Evolutionary conservation across 2,888 invertebrate genomes (phyloP).

Genomic region (Argynnis bischoffii): DNA sequence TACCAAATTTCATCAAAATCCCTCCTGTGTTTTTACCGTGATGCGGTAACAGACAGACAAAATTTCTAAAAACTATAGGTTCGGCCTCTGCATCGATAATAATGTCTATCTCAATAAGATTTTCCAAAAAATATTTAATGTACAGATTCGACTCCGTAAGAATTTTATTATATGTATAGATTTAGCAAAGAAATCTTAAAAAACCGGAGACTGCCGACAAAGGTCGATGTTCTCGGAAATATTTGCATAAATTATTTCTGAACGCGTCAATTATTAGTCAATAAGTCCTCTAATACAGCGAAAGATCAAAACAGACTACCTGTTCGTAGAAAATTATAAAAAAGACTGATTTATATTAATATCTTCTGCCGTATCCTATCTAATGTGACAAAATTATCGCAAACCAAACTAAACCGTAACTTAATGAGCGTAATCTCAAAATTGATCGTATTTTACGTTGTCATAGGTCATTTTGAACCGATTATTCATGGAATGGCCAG

Average conservation of each 20-base stretch:
- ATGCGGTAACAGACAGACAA: too few relatives aligned
- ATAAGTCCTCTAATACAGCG: conserved; percentile 39
- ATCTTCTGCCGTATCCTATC: conserved; percentile 32
- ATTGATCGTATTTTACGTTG: conserved; percentile 38
- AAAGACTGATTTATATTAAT: conserved; percentile 66
- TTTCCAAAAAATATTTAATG: too few relatives aligned
- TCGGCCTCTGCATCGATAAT: too few relatives aligned
- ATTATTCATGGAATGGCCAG: conserved; percentile 72
- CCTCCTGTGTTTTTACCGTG: too few relatives aligned
- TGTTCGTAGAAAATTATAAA: conserved; percentile 58
- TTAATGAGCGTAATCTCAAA: conserved; percentile 47
- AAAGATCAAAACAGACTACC: conserved; percentile 57
- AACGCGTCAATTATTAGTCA: conserved; percentile 53
- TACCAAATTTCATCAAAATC: too few relatives aligned
- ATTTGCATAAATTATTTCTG: conserved; percentile 66
- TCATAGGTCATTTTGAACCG: conserved; percentile 57
- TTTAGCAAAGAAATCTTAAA: conserved; percentile 9
- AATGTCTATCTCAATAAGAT: too few relatives aligned
- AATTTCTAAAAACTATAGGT: too few relatives aligned
- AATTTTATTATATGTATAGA: too few relatives aligned
- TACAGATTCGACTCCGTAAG: too few relatives aligned
- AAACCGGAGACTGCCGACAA: conserved; percentile 36
- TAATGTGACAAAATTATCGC: conserved; percentile 33
- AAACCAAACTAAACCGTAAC: conserved; percentile 50
- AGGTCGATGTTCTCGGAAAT: conserved; percentile 66